phyloP scores from a whole-genome alignment of 2,797 vertebrate species.

The Aldrovandia affinis region DNA sequence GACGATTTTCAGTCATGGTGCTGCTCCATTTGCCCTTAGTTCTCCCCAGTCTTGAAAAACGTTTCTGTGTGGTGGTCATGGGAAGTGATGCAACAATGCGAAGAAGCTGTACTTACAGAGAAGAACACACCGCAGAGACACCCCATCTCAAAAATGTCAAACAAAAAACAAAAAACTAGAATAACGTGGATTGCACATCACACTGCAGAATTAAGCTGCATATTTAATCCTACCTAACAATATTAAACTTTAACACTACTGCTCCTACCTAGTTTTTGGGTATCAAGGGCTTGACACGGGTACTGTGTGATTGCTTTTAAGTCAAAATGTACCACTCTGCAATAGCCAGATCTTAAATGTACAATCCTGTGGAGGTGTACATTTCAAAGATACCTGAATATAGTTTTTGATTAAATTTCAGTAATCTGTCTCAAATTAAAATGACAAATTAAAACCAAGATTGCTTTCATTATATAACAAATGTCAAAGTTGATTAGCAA shows the following conservation, averaged over 20 bases:
- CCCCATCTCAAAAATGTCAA: no score
- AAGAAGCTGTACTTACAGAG: no score
- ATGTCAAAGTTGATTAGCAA: not conserved
- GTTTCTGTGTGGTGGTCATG: no score
- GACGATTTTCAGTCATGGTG: no score
- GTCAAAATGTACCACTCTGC: not conserved
- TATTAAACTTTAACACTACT: slow-evolving; percentile 50
- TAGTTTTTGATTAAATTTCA: no score
- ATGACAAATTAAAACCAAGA: not conserved
- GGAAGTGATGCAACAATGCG: no score
- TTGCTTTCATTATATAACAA: not conserved
- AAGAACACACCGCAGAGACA: no score
- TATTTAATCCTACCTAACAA: slow-evolving; percentile 35
- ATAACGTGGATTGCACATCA: no score
- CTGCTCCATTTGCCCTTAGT: no score
- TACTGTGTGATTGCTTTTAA: slow-evolving; percentile 39
- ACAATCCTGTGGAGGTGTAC: not conserved
- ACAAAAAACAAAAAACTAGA: no score
- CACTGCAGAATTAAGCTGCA: slow-evolving; percentile 27
- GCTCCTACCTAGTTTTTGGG: slow-evolving; percentile 47
- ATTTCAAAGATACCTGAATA: not conserved
- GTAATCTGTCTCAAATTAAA: not conserved
- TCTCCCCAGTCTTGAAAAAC: no score
- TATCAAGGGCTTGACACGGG: slow-evolving; percentile 50
- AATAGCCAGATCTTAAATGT: not conserved